phyloP scores from a whole-genome alignment of 2,797 vertebrate genomes.

The Eurystomus glaucurus region DNA sequence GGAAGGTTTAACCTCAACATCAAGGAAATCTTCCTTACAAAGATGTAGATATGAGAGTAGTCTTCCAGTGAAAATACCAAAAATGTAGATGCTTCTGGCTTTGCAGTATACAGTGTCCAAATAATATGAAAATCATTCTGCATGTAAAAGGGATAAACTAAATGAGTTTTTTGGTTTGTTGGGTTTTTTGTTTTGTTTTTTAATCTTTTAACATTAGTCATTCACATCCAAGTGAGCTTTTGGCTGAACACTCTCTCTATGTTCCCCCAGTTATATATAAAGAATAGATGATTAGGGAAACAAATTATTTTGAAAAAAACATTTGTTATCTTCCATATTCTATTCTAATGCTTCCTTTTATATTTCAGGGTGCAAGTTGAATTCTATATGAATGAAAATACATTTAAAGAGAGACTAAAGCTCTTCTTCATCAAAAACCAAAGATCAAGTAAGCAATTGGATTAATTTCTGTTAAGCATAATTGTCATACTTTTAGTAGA shows the following conservation, averaged over 20 bases:
- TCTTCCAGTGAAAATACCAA: neutral
- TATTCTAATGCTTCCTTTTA: conserved; percentile 60
- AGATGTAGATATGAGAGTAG: neutral
- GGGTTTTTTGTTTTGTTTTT: neutral
- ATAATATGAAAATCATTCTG: neutral
- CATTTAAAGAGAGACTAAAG: conserved; percentile 89
- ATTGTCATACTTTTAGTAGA: neutral
- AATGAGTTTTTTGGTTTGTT: neutral
- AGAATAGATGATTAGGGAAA: neutral
- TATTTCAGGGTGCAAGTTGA: conserved; percentile 88
- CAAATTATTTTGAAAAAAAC: neutral
- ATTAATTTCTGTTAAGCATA: conserved; percentile 23
- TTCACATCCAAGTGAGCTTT: neutral
- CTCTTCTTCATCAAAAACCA: conserved; percentile 92
- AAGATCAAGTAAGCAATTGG: conserved; percentile 88
- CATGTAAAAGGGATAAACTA: neutral
- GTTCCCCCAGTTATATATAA: neutral
- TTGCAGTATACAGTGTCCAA: neutral
- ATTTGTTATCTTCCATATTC: neutral
- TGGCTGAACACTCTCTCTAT: neutral
- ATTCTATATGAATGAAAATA: conserved; percentile 89
- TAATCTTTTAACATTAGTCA: neutral
- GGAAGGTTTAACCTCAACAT: neutral
- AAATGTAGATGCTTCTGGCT: neutral
- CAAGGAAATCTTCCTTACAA: neutral